phyloP scores from a whole-genome alignment of 2,888 invertebrate species.

The Lamproptera curius region DNA sequence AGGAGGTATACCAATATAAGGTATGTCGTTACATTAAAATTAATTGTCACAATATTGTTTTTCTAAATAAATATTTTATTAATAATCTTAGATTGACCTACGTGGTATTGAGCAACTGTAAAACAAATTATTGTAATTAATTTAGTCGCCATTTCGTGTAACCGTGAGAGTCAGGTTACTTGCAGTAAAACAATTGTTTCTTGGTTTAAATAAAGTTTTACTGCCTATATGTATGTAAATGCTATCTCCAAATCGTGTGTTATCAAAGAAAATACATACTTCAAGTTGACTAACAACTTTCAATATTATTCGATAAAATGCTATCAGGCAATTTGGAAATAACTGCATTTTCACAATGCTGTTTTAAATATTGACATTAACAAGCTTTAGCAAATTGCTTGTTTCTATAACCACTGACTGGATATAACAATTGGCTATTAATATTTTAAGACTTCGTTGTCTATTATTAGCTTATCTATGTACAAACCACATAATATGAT shows the following conservation, averaged over 20 bases:
- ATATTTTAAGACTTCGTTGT: too few species aligned
- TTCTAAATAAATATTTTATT: too few species aligned
- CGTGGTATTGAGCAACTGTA: conserved; percentile 4
- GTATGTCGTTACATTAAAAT: too few species aligned
- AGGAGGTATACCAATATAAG: not conserved
- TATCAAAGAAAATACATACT: conserved; percentile 5
- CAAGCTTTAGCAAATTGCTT: too few species aligned
- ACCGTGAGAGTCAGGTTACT: not conserved
- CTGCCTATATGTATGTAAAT: conserved; percentile 6
- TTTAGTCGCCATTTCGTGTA: conserved; percentile 1
- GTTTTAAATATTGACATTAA: too few species aligned
- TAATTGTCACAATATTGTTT: too few species aligned
- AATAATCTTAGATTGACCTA: not conserved
- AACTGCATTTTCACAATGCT: too few species aligned
- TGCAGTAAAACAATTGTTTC: not conserved
- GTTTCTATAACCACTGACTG: too few species aligned
- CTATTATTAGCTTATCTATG: too few species aligned
- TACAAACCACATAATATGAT: too few species aligned
- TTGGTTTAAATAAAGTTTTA: not conserved
- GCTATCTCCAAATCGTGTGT: conserved; percentile 17
- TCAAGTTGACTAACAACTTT: not conserved
- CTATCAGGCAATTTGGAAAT: conserved; percentile 11
- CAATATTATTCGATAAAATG: conserved; percentile 4
- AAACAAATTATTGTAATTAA: conserved; percentile 1
- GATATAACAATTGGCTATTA: too few species aligned